Percentiles rank a stretch among this genome's conserved stretches.
phyloP scores from a whole-genome alignment of 2,113 vertebrate genomes.

The Mola mola region DNA sequence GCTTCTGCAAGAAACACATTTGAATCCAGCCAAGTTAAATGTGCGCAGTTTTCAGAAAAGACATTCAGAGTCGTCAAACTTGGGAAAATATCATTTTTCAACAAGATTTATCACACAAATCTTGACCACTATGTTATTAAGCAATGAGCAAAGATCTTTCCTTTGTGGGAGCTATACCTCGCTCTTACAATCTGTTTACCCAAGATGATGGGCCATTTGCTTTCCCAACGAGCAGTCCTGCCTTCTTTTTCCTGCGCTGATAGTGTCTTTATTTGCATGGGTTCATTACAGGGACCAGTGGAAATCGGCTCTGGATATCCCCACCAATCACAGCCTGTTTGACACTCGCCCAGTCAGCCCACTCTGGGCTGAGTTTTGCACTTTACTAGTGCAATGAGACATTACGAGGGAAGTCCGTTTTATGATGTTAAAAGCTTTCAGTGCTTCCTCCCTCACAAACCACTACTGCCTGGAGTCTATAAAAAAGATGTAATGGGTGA shows the following conservation, averaged over 20 bases:
- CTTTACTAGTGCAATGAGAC: neutral
- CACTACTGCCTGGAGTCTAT: neutral
- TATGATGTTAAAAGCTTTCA: conserved; percentile 1
- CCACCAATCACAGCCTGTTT: conserved; percentile 10
- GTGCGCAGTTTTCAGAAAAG: neutral
- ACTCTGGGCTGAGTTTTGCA: conserved; percentile 1
- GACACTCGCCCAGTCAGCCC: neutral
- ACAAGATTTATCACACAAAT: neutral
- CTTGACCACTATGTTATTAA: neutral
- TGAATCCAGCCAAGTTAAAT: neutral
- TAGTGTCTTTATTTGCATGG: conserved; percentile 34
- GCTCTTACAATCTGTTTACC: conserved; percentile 16
- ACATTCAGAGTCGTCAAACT: neutral
- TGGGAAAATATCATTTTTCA: too few species aligned
- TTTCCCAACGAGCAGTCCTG: conserved; percentile 49
- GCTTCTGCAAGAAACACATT: too few species aligned
- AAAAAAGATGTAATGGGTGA: neutral
- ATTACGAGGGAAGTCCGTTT: neutral
- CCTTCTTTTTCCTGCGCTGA: conserved; percentile 27
- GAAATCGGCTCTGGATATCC: conserved; percentile 36
- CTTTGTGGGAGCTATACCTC: neutral
- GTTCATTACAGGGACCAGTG: conserved; percentile 14
- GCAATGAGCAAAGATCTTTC: neutral
- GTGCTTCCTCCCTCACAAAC: neutral
- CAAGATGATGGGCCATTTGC: conserved; percentile 31